phyloP scores from a whole-genome alignment of 2,797 vertebrate species.

The Muscicapa comitata region DNA sequence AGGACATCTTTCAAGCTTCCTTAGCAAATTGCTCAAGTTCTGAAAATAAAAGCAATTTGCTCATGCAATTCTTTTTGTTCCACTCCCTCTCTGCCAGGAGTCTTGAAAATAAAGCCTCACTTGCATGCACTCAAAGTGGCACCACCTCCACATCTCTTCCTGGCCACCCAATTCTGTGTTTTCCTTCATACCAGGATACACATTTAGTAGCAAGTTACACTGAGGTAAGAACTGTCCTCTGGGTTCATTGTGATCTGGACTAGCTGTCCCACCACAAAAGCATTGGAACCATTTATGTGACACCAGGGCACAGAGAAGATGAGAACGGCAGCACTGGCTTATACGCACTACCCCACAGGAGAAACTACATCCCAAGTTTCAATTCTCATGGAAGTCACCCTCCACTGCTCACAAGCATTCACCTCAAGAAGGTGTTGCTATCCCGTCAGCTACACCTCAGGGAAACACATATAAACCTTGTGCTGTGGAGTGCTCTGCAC shows the following conservation, averaged over 20 bases:
- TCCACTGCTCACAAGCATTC: background rate
- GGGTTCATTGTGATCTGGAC: background rate
- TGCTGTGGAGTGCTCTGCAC: background rate
- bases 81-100: background rate
- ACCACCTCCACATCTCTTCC: background rate
- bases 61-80: background rate
- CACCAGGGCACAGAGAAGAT: background rate
- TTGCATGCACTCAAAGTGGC: background rate
- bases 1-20: background rate
- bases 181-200: background rate
- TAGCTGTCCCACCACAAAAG: background rate
- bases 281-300: accelerated
- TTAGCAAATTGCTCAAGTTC: background rate
- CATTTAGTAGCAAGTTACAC: background rate
- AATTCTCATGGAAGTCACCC: background rate
- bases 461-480: background rate
- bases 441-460: background rate
- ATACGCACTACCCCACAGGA: background rate
- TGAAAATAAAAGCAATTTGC: background rate
- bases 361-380: background rate
- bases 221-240: background rate
- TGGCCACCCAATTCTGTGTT: background rate
- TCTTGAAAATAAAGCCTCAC: background rate
- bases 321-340: background rate
- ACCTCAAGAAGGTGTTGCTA: background rate